Conservation (phyloP, 2,888 invertebrate species). For the Drosophila demipolita region DNA sequence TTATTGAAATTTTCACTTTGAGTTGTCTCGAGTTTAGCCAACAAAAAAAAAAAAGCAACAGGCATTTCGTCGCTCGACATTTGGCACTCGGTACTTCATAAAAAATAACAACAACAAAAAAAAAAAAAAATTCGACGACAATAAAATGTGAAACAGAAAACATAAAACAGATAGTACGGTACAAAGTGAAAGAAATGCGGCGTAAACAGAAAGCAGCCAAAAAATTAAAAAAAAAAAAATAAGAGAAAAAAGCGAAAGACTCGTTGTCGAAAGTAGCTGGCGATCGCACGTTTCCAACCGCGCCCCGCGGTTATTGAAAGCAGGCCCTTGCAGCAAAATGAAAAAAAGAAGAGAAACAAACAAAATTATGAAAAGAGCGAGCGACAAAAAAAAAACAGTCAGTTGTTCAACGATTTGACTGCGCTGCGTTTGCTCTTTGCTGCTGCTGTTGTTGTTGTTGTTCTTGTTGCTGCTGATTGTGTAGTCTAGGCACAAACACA, state of each 20-base stretch:
- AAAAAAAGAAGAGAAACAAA: conserved; percentile 16
- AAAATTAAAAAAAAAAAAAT: conserved; percentile 40
- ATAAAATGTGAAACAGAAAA: conserved; percentile 65
- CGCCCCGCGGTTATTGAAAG: background rate
- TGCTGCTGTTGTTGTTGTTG: conserved; percentile 27
- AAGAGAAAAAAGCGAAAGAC: conserved; percentile 60
- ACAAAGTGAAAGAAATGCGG: conserved; percentile 80
- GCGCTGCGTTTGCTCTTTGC: conserved; percentile 47
- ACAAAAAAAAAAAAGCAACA: conserved; percentile 47
- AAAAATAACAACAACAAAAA: conserved; percentile 34
- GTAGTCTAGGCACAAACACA: conserved; percentile 66
- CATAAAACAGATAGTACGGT: conserved; percentile 70
- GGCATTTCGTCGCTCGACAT: conserved; percentile 39
- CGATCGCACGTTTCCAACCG: conserved; percentile 32
- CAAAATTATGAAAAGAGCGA: conserved; percentile 50
- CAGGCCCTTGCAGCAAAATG: conserved; percentile 37
- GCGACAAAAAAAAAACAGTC: conserved; percentile 43
- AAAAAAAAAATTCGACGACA: conserved; percentile 35
- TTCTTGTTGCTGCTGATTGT: conserved; percentile 65
- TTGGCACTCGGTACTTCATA: conserved; percentile 58
- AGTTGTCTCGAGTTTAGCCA: conserved; percentile 51
- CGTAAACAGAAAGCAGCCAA: conserved; percentile 75
- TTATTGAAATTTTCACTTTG: conserved; percentile 79
- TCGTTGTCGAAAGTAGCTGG: conserved; percentile 67
- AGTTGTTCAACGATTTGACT: conserved; percentile 53